A percentile compares a stretch with the other conserved stretches of the same genome.
These are phyloP conservation scores for Hypomesus transpacificus DNA, from an alignment of 2,113 vertebrate species.

Conservation along the genomic window DNA sequence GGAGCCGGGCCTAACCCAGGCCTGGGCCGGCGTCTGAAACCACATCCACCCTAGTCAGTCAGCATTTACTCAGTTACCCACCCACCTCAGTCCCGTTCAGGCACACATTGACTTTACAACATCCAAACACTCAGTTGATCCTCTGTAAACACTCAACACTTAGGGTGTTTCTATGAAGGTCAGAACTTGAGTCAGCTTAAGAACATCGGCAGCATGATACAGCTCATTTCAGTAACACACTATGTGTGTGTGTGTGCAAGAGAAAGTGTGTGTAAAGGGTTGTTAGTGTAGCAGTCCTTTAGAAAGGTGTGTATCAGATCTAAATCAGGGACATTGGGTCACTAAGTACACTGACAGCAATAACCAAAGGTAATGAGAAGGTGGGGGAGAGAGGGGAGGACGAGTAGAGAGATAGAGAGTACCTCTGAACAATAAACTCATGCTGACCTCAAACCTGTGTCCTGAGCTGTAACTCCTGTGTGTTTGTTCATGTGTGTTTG, in stretches of 20 bases:
- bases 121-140: neutral
- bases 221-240: neutral
- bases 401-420: constrained; percentile 15
- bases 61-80: neutral
- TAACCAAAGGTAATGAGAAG: neutral
- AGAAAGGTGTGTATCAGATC: neutral
- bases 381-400: neutral
- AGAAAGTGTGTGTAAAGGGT: neutral
- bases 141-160: neutral
- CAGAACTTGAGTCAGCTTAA: neutral
- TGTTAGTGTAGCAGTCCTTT: neutral
- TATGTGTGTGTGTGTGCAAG: neutral
- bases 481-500: neutral
- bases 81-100: neutral
- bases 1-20: neutral
- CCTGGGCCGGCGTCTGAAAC: neutral
- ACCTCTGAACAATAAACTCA: constrained; percentile 39
- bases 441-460: constrained; percentile 33
- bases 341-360: neutral
- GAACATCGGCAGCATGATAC: neutral
- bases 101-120: neutral
- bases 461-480: neutral
- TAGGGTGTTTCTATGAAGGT: neutral
- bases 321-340: constrained; percentile 2
- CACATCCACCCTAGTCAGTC: neutral